phyloP scores from a whole-genome alignment of 2,113 vertebrate species.

The Periophthalmodon schlosseri region DNA sequence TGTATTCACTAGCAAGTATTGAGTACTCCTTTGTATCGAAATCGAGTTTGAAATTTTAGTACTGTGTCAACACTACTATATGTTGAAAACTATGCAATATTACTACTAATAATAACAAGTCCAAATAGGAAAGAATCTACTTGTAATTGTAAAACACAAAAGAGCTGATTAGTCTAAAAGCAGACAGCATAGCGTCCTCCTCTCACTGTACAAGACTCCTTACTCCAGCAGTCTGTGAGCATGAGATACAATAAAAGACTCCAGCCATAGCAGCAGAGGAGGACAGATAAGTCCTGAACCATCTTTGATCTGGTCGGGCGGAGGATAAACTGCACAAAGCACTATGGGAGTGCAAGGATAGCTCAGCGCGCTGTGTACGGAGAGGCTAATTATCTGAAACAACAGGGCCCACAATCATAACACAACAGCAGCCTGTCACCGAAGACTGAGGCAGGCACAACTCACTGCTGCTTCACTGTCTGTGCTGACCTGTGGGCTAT shows the following conservation, averaged over 20 bases:
- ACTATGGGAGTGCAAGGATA: constrained; percentile 19
- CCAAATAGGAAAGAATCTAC: too few relatives aligned
- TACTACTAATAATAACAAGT: too few relatives aligned
- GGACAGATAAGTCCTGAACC: constrained; percentile 19
- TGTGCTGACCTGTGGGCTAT: constrained; percentile 19
- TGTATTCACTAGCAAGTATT: too few relatives aligned
- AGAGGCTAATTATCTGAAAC: constrained; percentile 62
- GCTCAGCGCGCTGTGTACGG: constrained; percentile 30
- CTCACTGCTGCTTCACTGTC: constrained; percentile 11
- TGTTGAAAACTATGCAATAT: too few relatives aligned
- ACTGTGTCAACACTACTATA: too few relatives aligned
- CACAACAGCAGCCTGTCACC: constrained; percentile 39
- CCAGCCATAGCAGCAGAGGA: constrained; percentile 25
- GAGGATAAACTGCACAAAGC: constrained; percentile 37
- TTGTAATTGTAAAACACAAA: not conserved
- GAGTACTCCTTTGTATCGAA: too few relatives aligned
- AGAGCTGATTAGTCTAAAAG: constrained; percentile 11
- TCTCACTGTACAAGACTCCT: constrained; percentile 49
- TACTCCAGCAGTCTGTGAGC: constrained; percentile 26
- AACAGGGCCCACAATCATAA: constrained; percentile 49
- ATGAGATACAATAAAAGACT: constrained; percentile 21
- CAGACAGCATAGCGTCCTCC: constrained; percentile 17
- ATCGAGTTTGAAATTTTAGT: too few relatives aligned
- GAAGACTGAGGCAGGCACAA: constrained; percentile 41
- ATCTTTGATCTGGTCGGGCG: constrained; percentile 39